Evolutionary conservation across 2,113 vertebrate species (phyloP), one percentile per base, ranked within the genome.

Genomic region (Nesogale talazaci): DNA sequence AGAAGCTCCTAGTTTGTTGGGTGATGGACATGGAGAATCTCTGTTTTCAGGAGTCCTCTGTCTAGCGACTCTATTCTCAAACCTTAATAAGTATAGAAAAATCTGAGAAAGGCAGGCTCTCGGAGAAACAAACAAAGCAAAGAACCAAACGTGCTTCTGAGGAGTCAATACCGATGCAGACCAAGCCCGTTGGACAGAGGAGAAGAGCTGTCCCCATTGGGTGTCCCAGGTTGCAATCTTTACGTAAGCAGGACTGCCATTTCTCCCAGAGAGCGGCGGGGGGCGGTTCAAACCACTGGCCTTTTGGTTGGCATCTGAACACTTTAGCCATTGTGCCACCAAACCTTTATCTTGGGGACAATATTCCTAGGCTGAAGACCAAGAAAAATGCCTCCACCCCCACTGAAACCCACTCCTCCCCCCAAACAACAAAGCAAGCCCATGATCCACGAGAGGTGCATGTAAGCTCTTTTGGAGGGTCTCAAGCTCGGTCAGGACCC

Each of bases 71-170:
- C 74, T 86, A 34, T 75, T 65, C 67, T 40, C 87, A 22, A 1
- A 16, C n/a, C 19, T 56, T 91, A 91, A 72, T 78, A 75, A 90
- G 56, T 57, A 78, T 67, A 86, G 59, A 46, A 70, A 88, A 95
- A 75, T 74, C 29, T 91, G 87, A 34, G 23, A 75, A 85, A 78
- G 90, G 27, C n/a, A 86, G 59, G 31, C 83, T 86, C 59, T 77
- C 76, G 23, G 38, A 31, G n/a, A 34, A 19, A 19, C 10, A 70
- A 70, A 6, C n/a, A 70, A 70, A 34, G 9, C 46, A 52, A 52
- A 52, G 46, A 34, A 27, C 69, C 16, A 70, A 67, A 67, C 65
- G 27, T 67, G 65, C 17, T 70, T 16, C 69, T 23, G 16, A 19
- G 4, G 19, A 70, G n/a, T 17, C 29, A 20, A 70, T 70, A 17